Evolutionary conservation across 2,888 invertebrate genomes (phyloP).

Genomic region (Altica lythri): DNA sequence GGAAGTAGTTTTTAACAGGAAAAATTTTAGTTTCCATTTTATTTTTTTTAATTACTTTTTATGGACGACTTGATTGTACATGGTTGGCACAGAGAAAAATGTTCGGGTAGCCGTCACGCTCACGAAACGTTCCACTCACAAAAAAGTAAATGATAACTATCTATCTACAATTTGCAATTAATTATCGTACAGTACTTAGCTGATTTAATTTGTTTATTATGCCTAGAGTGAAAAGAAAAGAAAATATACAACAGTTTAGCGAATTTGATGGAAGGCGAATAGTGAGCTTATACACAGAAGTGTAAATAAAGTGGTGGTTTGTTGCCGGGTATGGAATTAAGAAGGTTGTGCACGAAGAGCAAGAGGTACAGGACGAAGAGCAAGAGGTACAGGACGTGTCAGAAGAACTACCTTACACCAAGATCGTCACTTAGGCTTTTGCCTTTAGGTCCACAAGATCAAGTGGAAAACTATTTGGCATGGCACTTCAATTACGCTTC

Average conservation of each 20-base stretch:
- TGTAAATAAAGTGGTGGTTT: background rate
- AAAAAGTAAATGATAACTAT: too few species aligned
- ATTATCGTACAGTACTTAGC: background rate
- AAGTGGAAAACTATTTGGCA: background rate
- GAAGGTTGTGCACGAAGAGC: background rate
- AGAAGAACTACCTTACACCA: background rate
- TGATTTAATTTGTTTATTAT: slow-evolving; percentile 5
- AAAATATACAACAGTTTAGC: slow-evolving; percentile 5
- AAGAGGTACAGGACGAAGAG: too few species aligned
- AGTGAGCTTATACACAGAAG: background rate
- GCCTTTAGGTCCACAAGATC: background rate
- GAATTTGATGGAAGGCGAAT: slow-evolving; percentile 3
- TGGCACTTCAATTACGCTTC: too few species aligned
- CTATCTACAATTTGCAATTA: too few species aligned
- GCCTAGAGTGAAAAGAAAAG: slow-evolving; percentile 8
- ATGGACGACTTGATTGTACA: too few species aligned
- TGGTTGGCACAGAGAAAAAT: too few species aligned
- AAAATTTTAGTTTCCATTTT: too few species aligned
- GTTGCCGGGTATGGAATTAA: background rate
- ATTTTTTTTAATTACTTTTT: too few species aligned
- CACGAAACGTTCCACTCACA: too few species aligned
- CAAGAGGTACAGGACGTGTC: slow-evolving; percentile 5
- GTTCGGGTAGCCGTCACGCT: too few species aligned
- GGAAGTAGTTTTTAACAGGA: too few species aligned
- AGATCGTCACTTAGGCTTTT: slow-evolving; percentile 3